Evolutionary conservation across 2,113 vertebrate species (phyloP).

Genomic region (Strigops habroptila): DNA sequence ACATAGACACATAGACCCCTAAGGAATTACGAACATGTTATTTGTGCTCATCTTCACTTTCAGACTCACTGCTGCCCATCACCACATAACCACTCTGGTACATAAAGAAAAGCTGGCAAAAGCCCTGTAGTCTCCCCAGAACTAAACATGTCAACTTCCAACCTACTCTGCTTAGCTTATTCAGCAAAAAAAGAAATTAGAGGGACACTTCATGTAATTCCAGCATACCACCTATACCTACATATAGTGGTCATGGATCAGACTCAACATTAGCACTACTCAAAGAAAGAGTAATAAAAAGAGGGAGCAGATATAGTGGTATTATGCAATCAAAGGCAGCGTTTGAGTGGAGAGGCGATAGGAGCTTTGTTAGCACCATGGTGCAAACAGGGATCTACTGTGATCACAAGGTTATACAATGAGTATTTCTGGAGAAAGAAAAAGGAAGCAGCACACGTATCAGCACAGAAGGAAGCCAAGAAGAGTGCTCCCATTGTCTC

Average conservation of each 20-base stretch:
- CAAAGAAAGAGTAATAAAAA: not conserved
- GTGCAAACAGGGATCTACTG: not conserved
- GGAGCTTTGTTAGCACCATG: not conserved
- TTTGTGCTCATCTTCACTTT: not conserved
- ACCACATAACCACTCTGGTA: not conserved
- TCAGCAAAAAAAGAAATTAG: not conserved
- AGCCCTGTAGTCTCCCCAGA: not conserved
- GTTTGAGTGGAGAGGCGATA: not conserved
- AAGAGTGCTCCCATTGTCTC: not conserved
- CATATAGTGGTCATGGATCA: accelerated
- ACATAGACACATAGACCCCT: not conserved
- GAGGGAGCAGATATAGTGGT: not conserved
- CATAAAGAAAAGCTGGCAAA: not conserved
- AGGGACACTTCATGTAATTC: not conserved
- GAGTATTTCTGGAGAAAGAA: not conserved
- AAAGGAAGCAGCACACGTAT: not conserved
- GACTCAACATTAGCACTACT: not conserved
- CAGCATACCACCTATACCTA: not conserved
- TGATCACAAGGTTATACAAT: no score
- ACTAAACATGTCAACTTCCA: not conserved
- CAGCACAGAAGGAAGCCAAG: not conserved
- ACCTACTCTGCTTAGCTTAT: not conserved
- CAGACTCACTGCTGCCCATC: not conserved
- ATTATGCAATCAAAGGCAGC: not conserved
- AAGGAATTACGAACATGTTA: not conserved